A percentile compares a stretch with the other conserved stretches of the same genome.
Evolutionary conservation across 1,140 invertebrate genomes (phyloP).

Genomic region (Bombus waltoni): DNA sequence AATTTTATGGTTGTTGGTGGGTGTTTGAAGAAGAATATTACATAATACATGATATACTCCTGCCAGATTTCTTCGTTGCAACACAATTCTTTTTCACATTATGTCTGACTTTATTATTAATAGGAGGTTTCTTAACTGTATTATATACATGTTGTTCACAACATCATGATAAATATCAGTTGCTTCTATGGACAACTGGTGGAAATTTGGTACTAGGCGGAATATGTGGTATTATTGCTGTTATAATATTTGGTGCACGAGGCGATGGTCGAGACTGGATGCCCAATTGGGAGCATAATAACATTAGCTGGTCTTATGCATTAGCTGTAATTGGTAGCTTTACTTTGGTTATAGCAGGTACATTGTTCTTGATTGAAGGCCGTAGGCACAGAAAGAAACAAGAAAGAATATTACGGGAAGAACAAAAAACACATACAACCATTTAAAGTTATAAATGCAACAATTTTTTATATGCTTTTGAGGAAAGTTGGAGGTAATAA

Average conservation of each 20-base stretch:
- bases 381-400: conserved; percentile 88
- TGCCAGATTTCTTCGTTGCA: conserved; percentile 95
- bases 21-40: conserved; percentile 97
- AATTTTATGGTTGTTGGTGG: conserved; percentile 94
- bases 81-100: conserved; percentile 97
- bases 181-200: conserved; percentile 88
- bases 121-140: conserved; percentile 88
- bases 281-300: conserved; percentile 97
- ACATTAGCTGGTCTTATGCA: conserved; percentile 97
- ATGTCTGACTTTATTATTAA: conserved; percentile 89
- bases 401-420: conserved; percentile 84
- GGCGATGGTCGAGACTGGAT: conserved; percentile 97
- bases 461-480: not conserved
- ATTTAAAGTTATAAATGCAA: conserved; percentile 68
- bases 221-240: conserved; percentile 89
- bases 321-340: conserved; percentile 91
- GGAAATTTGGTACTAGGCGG: conserved; percentile 88
- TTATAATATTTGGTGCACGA: conserved; percentile 92
- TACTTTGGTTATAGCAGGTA: conserved; percentile 88
- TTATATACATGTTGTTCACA: conserved; percentile 90
- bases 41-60: conserved; percentile 91
- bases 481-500: not conserved
- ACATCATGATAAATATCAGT: conserved; percentile 90
- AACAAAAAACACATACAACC: conserved; percentile 77
- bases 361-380: conserved; percentile 92